Base-by-base conservation (phyloP, 2,888 invertebrate species). In the Drosophila kanekoi region DNA sequence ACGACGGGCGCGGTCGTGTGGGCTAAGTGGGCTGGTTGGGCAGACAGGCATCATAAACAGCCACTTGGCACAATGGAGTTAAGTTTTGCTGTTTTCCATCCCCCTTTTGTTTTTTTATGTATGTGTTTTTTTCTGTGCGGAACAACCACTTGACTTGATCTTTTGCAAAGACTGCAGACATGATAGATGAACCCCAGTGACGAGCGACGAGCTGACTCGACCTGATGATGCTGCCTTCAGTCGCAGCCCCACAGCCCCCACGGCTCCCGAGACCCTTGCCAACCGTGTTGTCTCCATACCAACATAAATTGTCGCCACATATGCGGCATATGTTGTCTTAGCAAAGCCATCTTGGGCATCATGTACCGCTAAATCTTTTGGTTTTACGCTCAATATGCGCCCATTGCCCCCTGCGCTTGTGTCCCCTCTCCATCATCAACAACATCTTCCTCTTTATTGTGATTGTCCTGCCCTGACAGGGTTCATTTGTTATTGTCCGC, bases 401-500 rank as follows among this genome's bases (percentile, higher is more conserved):
- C 14, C 28, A 8, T 28, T 37, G 54, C 23, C 33, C 41, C 44
- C 38, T 10, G 18, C 52, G 32, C 49, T 23, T 9, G 6, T 23
- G 14, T 40, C 28, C 6, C 1, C 2, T 13, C 28, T 1, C 41
- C 35, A 20, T 23, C 13, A 14, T 38, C 23, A 13, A 58, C 45
- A 8, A 28, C 28, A 28, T 23, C 23, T 48, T 41, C 28, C 37
- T 20, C 65, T 59, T 62, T 81, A 71, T 72, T 79, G 81, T 85
- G 82, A 70, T 77, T 68, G 71, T 65, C 65, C 63, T 58, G 54
- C 47, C 53, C 32, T 70, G 72, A 79, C 79, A 70, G 72, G 71
- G 57, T 81, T 81, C 89, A 85, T 86, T 89, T 86, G 76, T 89
- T 87, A 86, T 80, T 89, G 89, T 89, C 85, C 87, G 81, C 82